A percentile compares a stretch with the other conserved stretches of the same genome.
Evolutionary conservation across 2,797 vertebrate genomes (phyloP).

Genomic region (Danio kyathit): DNA sequence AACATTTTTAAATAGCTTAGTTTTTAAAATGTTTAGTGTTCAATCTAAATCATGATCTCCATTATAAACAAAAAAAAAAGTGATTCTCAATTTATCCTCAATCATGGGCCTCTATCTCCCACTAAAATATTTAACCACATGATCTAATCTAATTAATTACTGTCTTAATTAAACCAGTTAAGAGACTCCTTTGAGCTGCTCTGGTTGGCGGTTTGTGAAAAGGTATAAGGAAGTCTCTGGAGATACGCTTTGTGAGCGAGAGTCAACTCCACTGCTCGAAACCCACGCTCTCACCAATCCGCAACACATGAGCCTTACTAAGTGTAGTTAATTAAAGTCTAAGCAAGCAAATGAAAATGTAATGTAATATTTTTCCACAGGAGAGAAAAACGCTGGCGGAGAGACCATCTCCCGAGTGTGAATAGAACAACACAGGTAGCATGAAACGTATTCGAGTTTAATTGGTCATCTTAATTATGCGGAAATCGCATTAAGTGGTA

Average conservation of each 20-base stretch:
- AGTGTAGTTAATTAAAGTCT: slow-evolving; percentile 53
- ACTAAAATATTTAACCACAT: slow-evolving; percentile 56
- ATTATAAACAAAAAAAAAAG: too few relatives aligned
- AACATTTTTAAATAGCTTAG: too few relatives aligned
- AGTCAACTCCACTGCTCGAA: slow-evolving; percentile 44
- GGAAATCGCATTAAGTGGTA: slow-evolving; percentile 39
- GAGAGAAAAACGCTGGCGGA: slow-evolving; percentile 24
- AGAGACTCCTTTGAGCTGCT: slow-evolving; percentile 41
- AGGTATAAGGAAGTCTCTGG: slow-evolving; percentile 41
- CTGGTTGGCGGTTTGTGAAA: slow-evolving; percentile 47
- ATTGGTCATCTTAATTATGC: slow-evolving; percentile 33
- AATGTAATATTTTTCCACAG: slow-evolving; percentile 48
- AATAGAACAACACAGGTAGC: slow-evolving; percentile 41
- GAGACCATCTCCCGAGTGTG: slow-evolving; percentile 4
- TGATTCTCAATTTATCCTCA: background rate
- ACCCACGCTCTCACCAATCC: slow-evolving; percentile 42
- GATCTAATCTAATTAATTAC: slow-evolving; percentile 62
- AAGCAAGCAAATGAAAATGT: slow-evolving; percentile 53
- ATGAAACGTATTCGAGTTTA: slow-evolving; percentile 38
- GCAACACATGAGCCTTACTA: slow-evolving; percentile 42
- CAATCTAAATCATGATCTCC: too few relatives aligned
- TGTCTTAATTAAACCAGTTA: slow-evolving; percentile 54
- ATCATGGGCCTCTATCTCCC: background rate
- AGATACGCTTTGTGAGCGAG: slow-evolving; percentile 44
- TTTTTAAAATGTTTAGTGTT: too few relatives aligned